Evolutionary conservation across 2,113 vertebrate species (phyloP).

Genomic region (Coregonus clupeaformis): DNA sequence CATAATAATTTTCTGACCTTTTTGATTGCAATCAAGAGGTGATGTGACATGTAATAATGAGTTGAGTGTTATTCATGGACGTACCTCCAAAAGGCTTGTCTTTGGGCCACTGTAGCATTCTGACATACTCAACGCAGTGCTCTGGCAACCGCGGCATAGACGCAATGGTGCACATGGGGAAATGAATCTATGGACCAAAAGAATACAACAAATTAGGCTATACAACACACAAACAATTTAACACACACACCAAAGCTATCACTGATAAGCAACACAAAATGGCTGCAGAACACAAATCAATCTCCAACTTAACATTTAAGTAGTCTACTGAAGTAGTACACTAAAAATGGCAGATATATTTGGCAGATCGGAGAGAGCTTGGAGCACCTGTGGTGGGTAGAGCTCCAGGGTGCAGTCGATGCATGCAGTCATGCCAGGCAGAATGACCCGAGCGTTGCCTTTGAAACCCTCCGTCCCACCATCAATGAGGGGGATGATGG

Average conservation of each 20-base stretch:
- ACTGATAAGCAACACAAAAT: background rate
- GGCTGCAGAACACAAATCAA: background rate
- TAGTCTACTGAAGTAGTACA: too few relatives aligned
- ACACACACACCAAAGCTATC: background rate
- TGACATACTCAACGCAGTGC: slow-evolving; percentile 94
- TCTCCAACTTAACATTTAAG: background rate
- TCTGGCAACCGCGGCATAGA: slow-evolving; percentile 96
- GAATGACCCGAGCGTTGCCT: slow-evolving; percentile 94
- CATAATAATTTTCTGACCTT: background rate
- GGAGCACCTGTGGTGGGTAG: slow-evolving; percentile 93
- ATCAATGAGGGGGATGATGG: slow-evolving; percentile 94
- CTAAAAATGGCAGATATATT: background rate
- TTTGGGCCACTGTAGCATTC: slow-evolving; percentile 95
- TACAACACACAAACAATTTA: background rate
- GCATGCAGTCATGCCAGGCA: slow-evolving; percentile 96
- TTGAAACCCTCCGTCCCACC: slow-evolving; percentile 98
- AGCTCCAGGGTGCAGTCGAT: slow-evolving; percentile 95
- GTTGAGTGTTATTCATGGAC: background rate
- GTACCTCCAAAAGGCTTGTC: slow-evolving; percentile 96
- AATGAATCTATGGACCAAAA: slow-evolving; percentile 83
- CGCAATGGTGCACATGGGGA: slow-evolving; percentile 98
- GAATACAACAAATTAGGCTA: slow-evolving; percentile 16
- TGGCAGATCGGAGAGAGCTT: background rate
- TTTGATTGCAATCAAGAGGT: too few relatives aligned
- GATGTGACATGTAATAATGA: background rate